Evolutionary conservation across 2,888 invertebrate genomes (phyloP).

Genomic region (Eurois occulta): DNA sequence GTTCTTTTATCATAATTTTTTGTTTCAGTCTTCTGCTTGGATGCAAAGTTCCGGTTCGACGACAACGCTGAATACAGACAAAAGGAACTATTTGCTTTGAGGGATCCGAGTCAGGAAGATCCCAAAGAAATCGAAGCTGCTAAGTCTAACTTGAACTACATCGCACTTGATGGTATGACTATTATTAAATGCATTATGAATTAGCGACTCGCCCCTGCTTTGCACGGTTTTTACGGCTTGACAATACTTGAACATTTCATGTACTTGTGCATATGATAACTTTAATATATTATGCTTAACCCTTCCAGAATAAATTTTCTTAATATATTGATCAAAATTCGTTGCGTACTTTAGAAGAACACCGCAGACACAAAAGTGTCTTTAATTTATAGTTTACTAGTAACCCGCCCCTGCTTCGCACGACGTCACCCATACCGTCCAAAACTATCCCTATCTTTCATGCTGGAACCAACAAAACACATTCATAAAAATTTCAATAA

Average conservation of each 20-base stretch:
- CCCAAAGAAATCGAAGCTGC: conserved; percentile 97
- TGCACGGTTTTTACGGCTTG: not conserved
- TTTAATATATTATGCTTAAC: not conserved
- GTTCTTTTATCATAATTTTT: not conserved
- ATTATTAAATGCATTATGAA: not conserved
- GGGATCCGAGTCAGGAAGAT: conserved; percentile 98
- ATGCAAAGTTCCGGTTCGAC: conserved; percentile 98
- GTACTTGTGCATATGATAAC: not conserved
- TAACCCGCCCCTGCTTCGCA: not conserved
- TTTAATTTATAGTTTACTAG: too few relatives aligned
- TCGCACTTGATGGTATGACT: conserved; percentile 95
- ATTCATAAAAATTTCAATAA: not conserved
- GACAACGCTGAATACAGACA: conserved; percentile 98
- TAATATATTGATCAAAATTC: too few relatives aligned
- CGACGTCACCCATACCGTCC: not conserved
- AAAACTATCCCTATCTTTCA: not conserved
- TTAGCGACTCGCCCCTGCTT: not conserved
- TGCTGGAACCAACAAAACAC: not conserved
- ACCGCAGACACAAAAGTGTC: too few relatives aligned
- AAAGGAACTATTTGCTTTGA: conserved; percentile 95
- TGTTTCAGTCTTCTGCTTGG: conserved; percentile 95
- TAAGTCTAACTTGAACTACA: conserved; percentile 97
- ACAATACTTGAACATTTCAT: not conserved
- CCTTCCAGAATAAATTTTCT: too few relatives aligned
- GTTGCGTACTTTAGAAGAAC: too few relatives aligned